These are phyloP conservation scores for Palloptera scutellata DNA, from an alignment of 2,888 invertebrate genomes.

Conservation along the genomic window DNA sequence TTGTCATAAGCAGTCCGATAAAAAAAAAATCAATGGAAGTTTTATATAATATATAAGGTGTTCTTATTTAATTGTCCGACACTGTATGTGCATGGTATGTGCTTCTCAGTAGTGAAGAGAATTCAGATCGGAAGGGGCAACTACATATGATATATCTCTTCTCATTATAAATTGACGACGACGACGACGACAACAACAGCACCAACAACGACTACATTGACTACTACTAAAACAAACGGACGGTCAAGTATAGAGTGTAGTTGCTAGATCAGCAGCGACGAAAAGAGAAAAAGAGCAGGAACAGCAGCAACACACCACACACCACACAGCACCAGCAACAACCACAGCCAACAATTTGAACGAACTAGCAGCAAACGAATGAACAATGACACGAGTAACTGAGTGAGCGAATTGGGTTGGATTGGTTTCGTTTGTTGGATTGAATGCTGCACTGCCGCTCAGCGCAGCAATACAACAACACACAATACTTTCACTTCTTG, in stretches of 20 bases:
- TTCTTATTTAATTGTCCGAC: too few relatives aligned
- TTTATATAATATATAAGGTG: too few relatives aligned
- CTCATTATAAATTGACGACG: slow-evolving; percentile 11
- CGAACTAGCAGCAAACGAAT: slow-evolving; percentile 15
- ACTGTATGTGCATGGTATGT: too few relatives aligned
- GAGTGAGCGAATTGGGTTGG: slow-evolving; percentile 11
- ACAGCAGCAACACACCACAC: not conserved
- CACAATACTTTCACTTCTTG: slow-evolving; percentile 47
- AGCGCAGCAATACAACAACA: slow-evolving; percentile 35
- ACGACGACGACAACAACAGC: not conserved
- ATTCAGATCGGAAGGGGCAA: not conserved
- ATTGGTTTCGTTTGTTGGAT: slow-evolving; percentile 14
- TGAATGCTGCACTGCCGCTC: slow-evolving; percentile 26
- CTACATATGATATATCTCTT: not conserved
- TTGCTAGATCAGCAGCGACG: not conserved
- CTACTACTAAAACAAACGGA: not conserved
- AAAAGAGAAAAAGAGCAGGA: too few relatives aligned
- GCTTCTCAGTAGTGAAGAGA: not conserved
- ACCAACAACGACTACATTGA: not conserved
- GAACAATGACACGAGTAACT: slow-evolving; percentile 1
- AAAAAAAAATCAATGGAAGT: too few relatives aligned
- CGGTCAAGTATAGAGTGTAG: not conserved
- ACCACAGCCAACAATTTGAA: slow-evolving; percentile 4
- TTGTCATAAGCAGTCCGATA: too few relatives aligned
- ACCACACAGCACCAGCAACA: slow-evolving; percentile 4